phyloP scores from a whole-genome alignment of 2,888 invertebrate species.

The Dinocampus coccinellae region DNA sequence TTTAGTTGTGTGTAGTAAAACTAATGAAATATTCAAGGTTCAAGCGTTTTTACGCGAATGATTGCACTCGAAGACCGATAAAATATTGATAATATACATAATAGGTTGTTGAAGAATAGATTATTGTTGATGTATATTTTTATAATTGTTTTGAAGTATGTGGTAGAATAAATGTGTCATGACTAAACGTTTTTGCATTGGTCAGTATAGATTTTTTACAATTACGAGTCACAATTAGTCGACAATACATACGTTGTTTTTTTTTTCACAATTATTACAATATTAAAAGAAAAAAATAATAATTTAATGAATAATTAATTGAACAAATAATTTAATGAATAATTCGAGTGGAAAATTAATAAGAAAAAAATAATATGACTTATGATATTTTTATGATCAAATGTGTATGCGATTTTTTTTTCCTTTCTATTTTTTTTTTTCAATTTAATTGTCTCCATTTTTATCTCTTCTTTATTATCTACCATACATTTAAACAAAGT shows the following conservation, averaged over 20 bases:
- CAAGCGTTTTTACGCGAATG: not conserved
- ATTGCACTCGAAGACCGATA: not conserved
- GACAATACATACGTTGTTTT: no score
- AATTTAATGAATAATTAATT: no score
- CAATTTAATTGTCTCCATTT: no score
- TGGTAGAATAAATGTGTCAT: not conserved
- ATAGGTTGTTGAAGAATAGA: not conserved
- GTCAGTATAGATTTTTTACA: not conserved
- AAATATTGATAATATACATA: not conserved
- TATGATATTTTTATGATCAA: not conserved
- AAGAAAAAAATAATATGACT: not conserved
- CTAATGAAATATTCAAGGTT: not conserved
- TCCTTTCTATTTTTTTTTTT: no score
- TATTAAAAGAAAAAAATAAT: not conserved
- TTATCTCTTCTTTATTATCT: not conserved
- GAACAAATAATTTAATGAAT: not conserved
- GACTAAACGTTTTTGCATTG: not conserved
- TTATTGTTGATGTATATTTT: not conserved
- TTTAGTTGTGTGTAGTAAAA: not conserved
- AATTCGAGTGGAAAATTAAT: not conserved
- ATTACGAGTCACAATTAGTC: not conserved
- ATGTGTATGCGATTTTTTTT: no score
- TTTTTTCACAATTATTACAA: no score
- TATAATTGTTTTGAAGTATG: not conserved
- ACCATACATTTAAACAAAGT: not conserved